phyloP scores from a whole-genome alignment of 2,797 vertebrate genomes.

The Lates japonicus region DNA sequence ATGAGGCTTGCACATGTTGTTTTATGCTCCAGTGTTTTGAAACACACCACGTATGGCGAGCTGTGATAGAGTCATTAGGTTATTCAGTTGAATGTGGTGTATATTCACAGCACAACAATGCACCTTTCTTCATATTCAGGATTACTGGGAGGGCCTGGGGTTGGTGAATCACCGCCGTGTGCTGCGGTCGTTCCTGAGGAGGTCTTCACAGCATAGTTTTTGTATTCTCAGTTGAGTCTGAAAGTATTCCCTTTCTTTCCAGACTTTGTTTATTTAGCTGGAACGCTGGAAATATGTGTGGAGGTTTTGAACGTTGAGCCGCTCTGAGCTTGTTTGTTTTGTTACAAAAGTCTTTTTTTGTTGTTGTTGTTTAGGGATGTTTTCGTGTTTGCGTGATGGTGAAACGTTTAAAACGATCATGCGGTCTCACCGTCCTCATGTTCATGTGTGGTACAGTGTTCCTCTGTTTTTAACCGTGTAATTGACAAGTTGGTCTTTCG shows the following conservation, averaged over 20 bases:
- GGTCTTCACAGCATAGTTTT: slow-evolving; percentile 43
- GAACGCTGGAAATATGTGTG: slow-evolving; percentile 55
- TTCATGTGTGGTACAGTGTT: slow-evolving; percentile 66
- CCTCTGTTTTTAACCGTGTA: slow-evolving; percentile 72
- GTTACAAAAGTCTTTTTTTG: slow-evolving; percentile 45
- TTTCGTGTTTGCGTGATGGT: slow-evolving; percentile 51
- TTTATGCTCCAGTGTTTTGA: slow-evolving; percentile 44
- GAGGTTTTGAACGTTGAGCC: slow-evolving; percentile 42
- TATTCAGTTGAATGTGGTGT: slow-evolving; percentile 12
- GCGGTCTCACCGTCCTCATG: slow-evolving; percentile 35
- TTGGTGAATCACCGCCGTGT: slow-evolving; percentile 33
- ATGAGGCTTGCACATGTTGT: slow-evolving; percentile 40
- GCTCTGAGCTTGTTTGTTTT: slow-evolving; percentile 46
- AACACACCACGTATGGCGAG: slow-evolving; percentile 36
- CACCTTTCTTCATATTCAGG: slow-evolving; percentile 25
- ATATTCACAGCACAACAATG: slow-evolving; percentile 13
- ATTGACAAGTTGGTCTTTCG: slow-evolving; percentile 73
- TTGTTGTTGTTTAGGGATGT: slow-evolving; percentile 40
- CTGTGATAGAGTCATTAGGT: slow-evolving; percentile 26
- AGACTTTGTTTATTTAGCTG: slow-evolving; percentile 69
- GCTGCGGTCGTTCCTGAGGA: slow-evolving; percentile 32
- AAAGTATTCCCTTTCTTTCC: slow-evolving; percentile 63
- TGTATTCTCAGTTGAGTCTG: slow-evolving; percentile 55
- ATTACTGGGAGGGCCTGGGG: slow-evolving; percentile 13
- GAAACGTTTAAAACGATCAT: slow-evolving; percentile 50